Base-by-base conservation (phyloP, 2,797 vertebrate genomes). In the Macrochelys suwanniensis region DNA sequence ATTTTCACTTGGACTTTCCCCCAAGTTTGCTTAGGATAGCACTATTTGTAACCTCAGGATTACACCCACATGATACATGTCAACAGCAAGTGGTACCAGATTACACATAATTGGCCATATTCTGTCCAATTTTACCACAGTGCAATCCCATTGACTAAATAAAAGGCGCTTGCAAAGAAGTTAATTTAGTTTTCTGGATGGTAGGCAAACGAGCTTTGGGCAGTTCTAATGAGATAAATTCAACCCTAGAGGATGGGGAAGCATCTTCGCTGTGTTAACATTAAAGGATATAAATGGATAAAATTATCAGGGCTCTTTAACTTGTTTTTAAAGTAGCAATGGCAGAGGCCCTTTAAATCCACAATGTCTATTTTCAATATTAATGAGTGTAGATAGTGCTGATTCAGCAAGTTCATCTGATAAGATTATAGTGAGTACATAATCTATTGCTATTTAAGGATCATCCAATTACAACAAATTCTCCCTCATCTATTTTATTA, bases 351-450 rank as follows among this genome's bases (percentile, higher is more conserved):
- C 85, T 94, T 37, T 37, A 79, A 82, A 82, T 90, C 54, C 19
- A 10, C 19, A 78, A 11, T 84, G 1, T 89, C 54, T 90, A 93
- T 89, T 42, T 80, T 90, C 81, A 33, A 5, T n/a, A 0, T 77
- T 89, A 85, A 86, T 93, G 89, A 92, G 81, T 65, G 89, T 87
- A 94, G 89, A 61, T 59, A 84, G 87, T 45, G 33, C 21, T 88
- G 71, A 68, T 86, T 90, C 51, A 54, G 89, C 50, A 25, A 42
- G 49, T 87, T 94, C 49, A 51, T 84, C 80, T 84, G 78, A 85
- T 68, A 91, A 93, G 68, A 33, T 78, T 71, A 7, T 0, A 31
- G 49, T 45, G 19, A 37, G 57, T 94, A 77, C 51, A 68, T 28
- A 19, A 80, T 74, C 51, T 84, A 59, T 88, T 88, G 37, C 77